Base-by-base conservation (phyloP, 1,140 invertebrate species). In the Pteromalus puparum region DNA sequence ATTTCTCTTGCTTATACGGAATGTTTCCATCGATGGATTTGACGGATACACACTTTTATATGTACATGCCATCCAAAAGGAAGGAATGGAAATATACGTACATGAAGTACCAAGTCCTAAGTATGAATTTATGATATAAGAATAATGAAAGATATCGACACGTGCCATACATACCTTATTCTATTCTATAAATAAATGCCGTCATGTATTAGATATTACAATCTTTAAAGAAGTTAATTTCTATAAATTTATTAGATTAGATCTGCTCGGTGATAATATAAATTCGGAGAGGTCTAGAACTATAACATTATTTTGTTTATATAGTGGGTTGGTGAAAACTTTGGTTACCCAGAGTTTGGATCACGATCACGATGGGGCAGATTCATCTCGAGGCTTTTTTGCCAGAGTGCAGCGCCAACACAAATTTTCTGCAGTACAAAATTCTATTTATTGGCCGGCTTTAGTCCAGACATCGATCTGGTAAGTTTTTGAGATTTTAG, bases 391-490 rank as follows among this genome's bases (percentile, higher is more conserved):
- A 89, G 87, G 81, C 83, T 91, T 10, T 83, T 94, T 3, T 96
- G 95, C 81, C 92, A 91, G n/a, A 93, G 93, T 73, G 91, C 93
- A 70, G 89, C 91, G 0, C 85, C 92, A 1, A 91, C 90, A 4
- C 92, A 94, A 70, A 89, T 93, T 9, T 87, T 96, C 13, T 96
- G 95, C 88, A 94, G 92, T 34, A 95, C 94, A 83, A 92, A 94
- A 13, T 86, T 96, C 0, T 96, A 95, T 88, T 88, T 95, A 12
- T 81, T 95, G 0, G 93, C 92, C 81, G 95, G 95, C 53, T 94
- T 93, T 86, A 94, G 93, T 89, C 87, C 77, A 21, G 80, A 86
- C 42, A 86, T 86, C 30, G 81, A 86, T 74, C 67, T 86, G 9
- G 85, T 86, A 67, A 82, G 48, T 46, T 87, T n/a, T n/a, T n/a